Percentiles rank a stretch among this genome's conserved stretches.
phyloP scores from a whole-genome alignment of 2,797 vertebrate genomes.

The Aselliscus stoliczkanus region DNA sequence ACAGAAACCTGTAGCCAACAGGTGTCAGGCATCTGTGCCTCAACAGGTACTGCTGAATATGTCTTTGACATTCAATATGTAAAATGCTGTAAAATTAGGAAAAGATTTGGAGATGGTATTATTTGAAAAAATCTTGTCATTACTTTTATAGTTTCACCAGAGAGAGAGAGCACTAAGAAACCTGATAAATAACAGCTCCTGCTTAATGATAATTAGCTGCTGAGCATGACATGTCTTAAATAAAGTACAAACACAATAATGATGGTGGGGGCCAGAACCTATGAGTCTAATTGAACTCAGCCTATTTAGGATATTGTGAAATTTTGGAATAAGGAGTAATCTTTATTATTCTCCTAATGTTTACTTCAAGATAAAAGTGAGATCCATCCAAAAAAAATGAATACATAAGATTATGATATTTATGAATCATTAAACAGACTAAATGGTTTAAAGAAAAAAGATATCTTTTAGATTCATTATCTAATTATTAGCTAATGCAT shows the following conservation, averaged over 20 bases:
- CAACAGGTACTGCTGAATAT: background rate
- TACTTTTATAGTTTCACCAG: background rate
- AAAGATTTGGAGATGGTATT: background rate
- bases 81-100: background rate
- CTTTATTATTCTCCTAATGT: background rate
- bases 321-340: background rate
- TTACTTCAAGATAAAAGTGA: background rate
- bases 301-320: background rate
- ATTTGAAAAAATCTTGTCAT: background rate
- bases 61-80: background rate
- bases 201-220: background rate
- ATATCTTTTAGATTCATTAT: background rate
- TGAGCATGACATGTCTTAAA: background rate
- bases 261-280: accelerated
- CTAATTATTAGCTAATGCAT: background rate
- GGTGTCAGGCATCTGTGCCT: background rate
- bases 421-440: background rate
- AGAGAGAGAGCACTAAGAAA: background rate
- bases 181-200: background rate
- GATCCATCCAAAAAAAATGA: background rate
- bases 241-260: background rate
- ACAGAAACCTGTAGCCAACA: background rate
- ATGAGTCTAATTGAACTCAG: background rate
- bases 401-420: background rate
- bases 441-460: background rate